Base-by-base conservation (phyloP, 2,888 invertebrate species). In the Psococerastis gibbosa region DNA sequence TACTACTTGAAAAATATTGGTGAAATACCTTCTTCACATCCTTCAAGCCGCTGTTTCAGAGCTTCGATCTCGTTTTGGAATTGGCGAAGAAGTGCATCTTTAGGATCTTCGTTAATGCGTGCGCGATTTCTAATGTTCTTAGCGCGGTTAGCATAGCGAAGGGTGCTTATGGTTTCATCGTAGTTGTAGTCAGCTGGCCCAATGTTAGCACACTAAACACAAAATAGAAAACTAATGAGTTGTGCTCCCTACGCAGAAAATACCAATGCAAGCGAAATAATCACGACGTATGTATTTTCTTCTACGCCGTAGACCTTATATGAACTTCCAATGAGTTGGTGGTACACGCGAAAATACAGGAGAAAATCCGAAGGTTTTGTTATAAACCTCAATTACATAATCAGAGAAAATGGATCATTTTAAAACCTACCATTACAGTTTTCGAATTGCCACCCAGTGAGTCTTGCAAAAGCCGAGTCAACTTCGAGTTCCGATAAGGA, bases 111-210 rank as follows among this genome's bases (percentile, higher is more conserved):
- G 62, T 98, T 98, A 48, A 98, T 80, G 55, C 83, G 80, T 46
- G 94, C 94, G 53, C 81, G 78, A 65, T 97, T 98, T 61, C 89
- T 84, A 50, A 98, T 98, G 58, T 85, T 92, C 67, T 98, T 98
- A 9, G 97, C 95, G 43, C 97, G 73, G 66, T 89, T 92, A 1
- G 97, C 97, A 65, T 97, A 98, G 1, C 97, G 73, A 45, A 98
- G 68, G 0, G 97, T 95, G 56, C 92, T 94, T 50, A 97, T 82
- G 0, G 94, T 91, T 62, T 98, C 98, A 57, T 97, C 95, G 58
- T 88, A 94, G 66, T 98, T 97, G 48, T 80, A 70, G 56, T 89
- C 89, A 0, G 94, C 89, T 3, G 97, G 97, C n/a, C 95, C 94
- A 32, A 95, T 73, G 53, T 94, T 95, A 3, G 97, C 95, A 57